Conservation (phyloP, 2,888 invertebrate species). For the Stegana nigrithorax region DNA sequence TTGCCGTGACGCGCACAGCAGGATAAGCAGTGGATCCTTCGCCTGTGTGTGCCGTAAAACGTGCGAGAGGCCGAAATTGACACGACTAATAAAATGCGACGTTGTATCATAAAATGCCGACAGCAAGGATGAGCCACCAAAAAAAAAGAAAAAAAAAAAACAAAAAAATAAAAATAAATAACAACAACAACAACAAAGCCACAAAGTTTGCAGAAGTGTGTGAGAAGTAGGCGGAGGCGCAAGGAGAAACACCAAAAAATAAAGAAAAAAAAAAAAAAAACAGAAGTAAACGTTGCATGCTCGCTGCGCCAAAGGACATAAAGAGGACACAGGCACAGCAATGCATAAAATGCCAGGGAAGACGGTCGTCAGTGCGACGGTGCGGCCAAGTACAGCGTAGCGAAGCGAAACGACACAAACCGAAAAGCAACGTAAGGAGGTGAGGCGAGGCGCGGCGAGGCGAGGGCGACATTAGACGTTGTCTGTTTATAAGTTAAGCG, state of each 20-base stretch:
- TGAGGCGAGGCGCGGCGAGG: neutral
- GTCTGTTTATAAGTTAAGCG: constrained; percentile 14
- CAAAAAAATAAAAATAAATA: too few species aligned
- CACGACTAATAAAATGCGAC: constrained; percentile 43
- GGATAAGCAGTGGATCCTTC: neutral
- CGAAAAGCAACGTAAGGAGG: too few species aligned
- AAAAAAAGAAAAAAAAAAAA: too few species aligned
- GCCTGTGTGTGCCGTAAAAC: neutral
- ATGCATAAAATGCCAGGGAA: neutral
- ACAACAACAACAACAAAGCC: too few species aligned
- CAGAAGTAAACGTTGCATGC: neutral
- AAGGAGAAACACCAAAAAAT: constrained; percentile 7
- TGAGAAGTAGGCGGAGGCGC: constrained; percentile 7
- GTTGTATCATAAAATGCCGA: constrained; percentile 36
- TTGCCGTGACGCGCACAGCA: neutral
- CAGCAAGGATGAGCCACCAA: neutral
- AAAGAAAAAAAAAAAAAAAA: neutral
- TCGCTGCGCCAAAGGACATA: neutral
- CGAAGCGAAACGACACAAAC: too few species aligned
- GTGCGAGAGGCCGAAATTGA: constrained; percentile 26
- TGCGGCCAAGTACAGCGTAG: too few species aligned
- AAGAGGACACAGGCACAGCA: neutral
- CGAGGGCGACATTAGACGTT: neutral
- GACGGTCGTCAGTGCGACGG: too few species aligned
- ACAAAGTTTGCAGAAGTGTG: too few species aligned